Conservation (phyloP, 2,797 vertebrate species). For the Myripristis jacobus region DNA sequence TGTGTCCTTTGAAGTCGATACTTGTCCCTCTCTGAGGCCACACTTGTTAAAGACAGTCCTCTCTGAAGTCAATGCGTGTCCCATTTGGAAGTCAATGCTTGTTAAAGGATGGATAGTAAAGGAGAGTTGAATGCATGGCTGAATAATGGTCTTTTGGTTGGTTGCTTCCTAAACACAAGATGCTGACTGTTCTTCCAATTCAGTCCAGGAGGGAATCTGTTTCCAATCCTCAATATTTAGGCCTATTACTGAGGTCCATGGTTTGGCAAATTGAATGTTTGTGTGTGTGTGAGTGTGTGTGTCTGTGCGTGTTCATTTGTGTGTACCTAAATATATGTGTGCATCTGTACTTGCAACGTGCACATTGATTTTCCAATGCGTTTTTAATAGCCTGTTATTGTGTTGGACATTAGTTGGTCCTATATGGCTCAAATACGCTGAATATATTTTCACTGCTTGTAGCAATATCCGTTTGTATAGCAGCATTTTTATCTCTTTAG, state of each 20-base stretch:
- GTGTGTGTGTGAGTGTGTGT: not conserved
- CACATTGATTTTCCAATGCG: too few species aligned
- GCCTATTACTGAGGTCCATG: conserved; percentile 18
- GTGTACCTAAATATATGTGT: not conserved
- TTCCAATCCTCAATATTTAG: conserved; percentile 11
- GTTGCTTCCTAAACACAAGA: conserved; percentile 59
- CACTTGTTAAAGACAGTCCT: conserved; percentile 61
- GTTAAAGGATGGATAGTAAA: conserved; percentile 66
- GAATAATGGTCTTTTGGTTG: conserved; percentile 56
- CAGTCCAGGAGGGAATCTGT: conserved; percentile 18
- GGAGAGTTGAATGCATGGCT: conserved; percentile 54
- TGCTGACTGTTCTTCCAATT: conserved; percentile 34
- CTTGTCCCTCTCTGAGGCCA: conserved; percentile 66
- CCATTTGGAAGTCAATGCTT: conserved; percentile 76
- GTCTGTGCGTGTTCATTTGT: not conserved
- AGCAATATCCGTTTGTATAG: too few species aligned
- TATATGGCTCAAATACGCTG: too few species aligned
- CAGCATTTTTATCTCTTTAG: too few species aligned
- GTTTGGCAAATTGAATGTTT: conserved; percentile 13
- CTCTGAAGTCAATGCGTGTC: conserved; percentile 74
- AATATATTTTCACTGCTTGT: too few species aligned
- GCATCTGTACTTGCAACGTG: not conserved
- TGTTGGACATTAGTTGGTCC: too few species aligned
- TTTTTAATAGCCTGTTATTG: too few species aligned
- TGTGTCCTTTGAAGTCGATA: conserved; percentile 77